Percentiles rank a stretch among this genome's conserved stretches.
Conservation (phyloP, 2,888 invertebrate species). For the Cryptus armator region DNA sequence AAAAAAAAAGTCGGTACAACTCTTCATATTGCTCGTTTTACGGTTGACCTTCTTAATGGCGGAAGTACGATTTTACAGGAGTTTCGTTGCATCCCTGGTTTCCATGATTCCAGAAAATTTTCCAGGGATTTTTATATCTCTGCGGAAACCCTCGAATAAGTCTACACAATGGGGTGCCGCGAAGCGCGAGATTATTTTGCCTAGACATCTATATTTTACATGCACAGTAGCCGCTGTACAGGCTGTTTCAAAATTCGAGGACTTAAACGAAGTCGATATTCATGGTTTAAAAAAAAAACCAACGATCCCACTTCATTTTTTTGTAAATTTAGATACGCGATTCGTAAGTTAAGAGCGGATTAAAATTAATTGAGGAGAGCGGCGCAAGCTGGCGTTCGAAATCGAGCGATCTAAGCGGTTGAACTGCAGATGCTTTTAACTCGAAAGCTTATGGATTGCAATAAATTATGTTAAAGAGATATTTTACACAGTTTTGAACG, state of each 20-base stretch:
- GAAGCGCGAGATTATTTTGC: conserved; percentile 32
- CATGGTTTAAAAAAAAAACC: neutral
- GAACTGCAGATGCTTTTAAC: neutral
- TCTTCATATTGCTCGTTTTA: neutral
- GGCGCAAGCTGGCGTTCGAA: neutral
- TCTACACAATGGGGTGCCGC: conserved; percentile 31
- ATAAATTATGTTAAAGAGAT: neutral
- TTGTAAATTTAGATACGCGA: no score
- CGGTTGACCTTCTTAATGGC: conserved; percentile 22
- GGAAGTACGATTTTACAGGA: neutral
- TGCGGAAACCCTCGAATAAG: conserved; percentile 42
- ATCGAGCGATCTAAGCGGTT: neutral
- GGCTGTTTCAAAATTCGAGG: neutral
- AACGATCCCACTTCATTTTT: neutral
- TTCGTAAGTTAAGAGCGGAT: neutral
- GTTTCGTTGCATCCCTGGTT: neutral
- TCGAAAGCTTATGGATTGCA: neutral
- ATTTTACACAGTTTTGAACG: neutral
- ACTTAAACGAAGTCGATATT: neutral
- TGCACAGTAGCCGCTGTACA: neutral
- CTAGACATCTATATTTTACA: conserved; percentile 7
- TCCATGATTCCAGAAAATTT: conserved; percentile 7
- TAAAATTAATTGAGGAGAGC: neutral
- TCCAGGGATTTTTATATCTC: conserved; percentile 6
- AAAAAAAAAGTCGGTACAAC: neutral